Conservation (phyloP, 2,797 vertebrate genomes). For the Discoglossus pictus region DNA sequence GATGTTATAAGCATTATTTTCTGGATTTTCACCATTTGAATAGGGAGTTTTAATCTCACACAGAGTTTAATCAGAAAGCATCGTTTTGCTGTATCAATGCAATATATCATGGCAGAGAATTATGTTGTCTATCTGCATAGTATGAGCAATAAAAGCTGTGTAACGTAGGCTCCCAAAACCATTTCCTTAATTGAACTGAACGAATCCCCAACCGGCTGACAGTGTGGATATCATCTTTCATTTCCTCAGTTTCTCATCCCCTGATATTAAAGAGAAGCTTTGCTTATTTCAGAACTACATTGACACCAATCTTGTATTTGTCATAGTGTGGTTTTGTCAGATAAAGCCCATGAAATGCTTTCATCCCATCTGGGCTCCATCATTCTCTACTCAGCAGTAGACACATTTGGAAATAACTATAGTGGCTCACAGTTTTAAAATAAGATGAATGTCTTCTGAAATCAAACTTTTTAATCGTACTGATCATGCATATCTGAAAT, state of each 20-base stretch:
- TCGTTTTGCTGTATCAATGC: slow-evolving; percentile 15
- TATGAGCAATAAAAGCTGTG: neutral
- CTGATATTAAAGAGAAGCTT: slow-evolving; percentile 31
- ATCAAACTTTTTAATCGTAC: neutral
- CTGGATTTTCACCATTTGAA: no score
- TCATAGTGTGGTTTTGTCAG: slow-evolving; percentile 20
- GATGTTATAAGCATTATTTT: no score
- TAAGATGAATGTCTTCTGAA: neutral
- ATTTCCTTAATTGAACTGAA: slow-evolving; percentile 44
- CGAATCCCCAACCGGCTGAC: slow-evolving; percentile 30
- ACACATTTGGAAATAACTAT: neutral
- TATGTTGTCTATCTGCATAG: slow-evolving; percentile 15
- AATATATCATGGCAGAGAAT: slow-evolving; percentile 22
- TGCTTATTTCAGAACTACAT: slow-evolving; percentile 7
- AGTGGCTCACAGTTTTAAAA: neutral
- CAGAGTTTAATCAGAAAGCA: slow-evolving; percentile 37
- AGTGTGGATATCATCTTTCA: slow-evolving; percentile 40
- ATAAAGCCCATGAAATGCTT: slow-evolving; percentile 28
- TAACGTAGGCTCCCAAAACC: slow-evolving; percentile 1
- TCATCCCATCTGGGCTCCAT: slow-evolving; percentile 7
- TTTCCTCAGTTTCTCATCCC: slow-evolving; percentile 31
- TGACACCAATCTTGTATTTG: slow-evolving; percentile 28
- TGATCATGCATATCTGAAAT: neutral
- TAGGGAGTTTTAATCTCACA: neutral
- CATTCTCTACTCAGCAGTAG: neutral